Evolutionary conservation across 2,797 vertebrate species (phyloP).

Genomic region (Tragopan temminckii): DNA sequence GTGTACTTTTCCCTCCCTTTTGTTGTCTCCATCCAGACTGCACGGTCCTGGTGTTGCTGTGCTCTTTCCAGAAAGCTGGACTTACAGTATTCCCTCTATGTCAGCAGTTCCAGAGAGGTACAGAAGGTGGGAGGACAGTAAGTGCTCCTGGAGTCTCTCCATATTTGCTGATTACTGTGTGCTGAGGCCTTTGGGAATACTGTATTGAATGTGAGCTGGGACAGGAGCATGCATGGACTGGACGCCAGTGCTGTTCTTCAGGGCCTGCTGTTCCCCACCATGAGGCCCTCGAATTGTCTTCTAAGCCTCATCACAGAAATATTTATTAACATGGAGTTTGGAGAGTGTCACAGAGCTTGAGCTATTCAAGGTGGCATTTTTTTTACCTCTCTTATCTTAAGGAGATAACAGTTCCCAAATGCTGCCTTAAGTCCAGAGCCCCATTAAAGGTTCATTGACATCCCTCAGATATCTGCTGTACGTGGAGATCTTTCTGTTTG

Average conservation of each 20-base stretch:
- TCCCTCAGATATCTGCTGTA: not conserved
- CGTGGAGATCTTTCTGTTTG: not conserved
- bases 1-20: not conserved
- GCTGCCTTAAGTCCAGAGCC: not conserved
- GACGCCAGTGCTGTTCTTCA: not conserved
- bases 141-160: not conserved
- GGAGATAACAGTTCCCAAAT: not conserved
- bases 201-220: not conserved
- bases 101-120: not conserved
- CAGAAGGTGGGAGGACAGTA: not conserved
- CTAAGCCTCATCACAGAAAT: not conserved
- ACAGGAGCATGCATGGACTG: not conserved
- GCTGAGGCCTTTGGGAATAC: not conserved
- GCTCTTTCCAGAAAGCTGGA: not conserved
- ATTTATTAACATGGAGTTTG: not conserved
- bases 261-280: not conserved
- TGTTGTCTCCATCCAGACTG: not conserved
- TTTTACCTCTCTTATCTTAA: not conserved
- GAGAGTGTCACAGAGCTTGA: not conserved
- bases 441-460: not conserved
- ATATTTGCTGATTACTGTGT: not conserved
- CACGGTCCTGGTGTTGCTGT: not conserved
- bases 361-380: not conserved
- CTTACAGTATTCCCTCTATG: not conserved
- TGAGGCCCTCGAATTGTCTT: not conserved